Conservation (phyloP, 2,113 vertebrate species). For the Thalassoma bifasciatum region DNA sequence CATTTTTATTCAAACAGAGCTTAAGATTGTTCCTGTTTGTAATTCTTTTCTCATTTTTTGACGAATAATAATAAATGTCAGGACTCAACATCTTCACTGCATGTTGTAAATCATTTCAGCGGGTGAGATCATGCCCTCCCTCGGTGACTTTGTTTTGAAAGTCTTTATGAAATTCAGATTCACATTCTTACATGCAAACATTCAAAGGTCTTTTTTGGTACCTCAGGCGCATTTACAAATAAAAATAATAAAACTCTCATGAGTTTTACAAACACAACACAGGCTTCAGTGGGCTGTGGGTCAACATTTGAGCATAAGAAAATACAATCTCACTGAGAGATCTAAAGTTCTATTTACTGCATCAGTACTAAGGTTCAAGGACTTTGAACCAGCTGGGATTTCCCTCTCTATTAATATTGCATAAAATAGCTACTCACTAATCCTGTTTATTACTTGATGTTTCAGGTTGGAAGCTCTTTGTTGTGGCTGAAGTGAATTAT, state of each 20-base stretch:
- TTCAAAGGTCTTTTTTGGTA: not conserved
- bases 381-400: slow-evolving; percentile 6
- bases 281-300: not conserved
- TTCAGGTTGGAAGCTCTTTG: slow-evolving; percentile 17
- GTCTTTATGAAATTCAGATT: slow-evolving; percentile 17
- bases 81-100: not conserved
- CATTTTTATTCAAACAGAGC: not conserved
- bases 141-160: slow-evolving; percentile 4
- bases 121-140: not conserved
- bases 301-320: not conserved
- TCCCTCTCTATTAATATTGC: slow-evolving; percentile 11
- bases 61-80: not conserved
- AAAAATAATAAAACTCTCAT: slow-evolving; percentile 11
- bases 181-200: not conserved
- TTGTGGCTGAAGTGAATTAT: slow-evolving; percentile 16
- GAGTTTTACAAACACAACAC: slow-evolving; percentile 13
- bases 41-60: not conserved
- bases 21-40: not conserved
- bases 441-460: slow-evolving; percentile 2
- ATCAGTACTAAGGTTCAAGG: not conserved
- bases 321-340: slow-evolving; percentile 2
- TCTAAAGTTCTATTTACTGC: not conserved
- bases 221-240: slow-evolving; percentile 17
- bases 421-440: not conserved
- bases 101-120: not conserved